A percentile compares a stretch with the other conserved stretches of the same genome.
phyloP scores from a whole-genome alignment of 2,888 invertebrate species.

The Monopis laevigella region DNA sequence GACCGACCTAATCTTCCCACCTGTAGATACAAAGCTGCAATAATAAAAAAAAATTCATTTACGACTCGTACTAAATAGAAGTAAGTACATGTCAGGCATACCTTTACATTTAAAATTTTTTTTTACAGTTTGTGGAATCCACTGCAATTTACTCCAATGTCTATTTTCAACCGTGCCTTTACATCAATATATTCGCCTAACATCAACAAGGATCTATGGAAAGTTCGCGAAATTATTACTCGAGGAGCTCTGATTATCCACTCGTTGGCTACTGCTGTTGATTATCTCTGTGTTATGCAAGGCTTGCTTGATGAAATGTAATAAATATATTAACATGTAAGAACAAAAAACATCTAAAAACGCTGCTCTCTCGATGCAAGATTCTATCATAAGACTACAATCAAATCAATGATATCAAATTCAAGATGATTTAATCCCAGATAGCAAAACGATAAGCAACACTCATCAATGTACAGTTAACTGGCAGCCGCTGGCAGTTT shows the following conservation, averaged over 20 bases:
- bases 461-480: no score
- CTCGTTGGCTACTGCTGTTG: slow-evolving; percentile 56
- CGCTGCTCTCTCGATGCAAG: no score
- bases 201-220: slow-evolving; percentile 36
- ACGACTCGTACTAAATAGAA: not conserved
- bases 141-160: slow-evolving; percentile 37
- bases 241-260: slow-evolving; percentile 49
- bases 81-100: no score
- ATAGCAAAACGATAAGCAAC: no score
- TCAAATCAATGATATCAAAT: no score
- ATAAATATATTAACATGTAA: slow-evolving; percentile 6
- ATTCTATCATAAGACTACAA: no score
- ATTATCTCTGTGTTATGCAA: slow-evolving; percentile 59
- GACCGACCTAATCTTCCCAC: no score
- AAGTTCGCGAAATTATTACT: slow-evolving; percentile 53
- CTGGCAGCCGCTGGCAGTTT: no score
- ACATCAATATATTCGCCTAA: slow-evolving; percentile 29
- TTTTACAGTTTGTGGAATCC: slow-evolving; percentile 44
- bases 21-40: no score
- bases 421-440: no score
- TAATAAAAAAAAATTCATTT: no score
- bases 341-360: slow-evolving; percentile 11
- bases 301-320: slow-evolving; percentile 47
- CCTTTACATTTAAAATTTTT: not conserved
- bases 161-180: slow-evolving; percentile 32